Evolutionary conservation across 2,113 vertebrate genomes (phyloP), one percentile per base, ranked within the genome.

Genomic region (Procavia capensis): DNA sequence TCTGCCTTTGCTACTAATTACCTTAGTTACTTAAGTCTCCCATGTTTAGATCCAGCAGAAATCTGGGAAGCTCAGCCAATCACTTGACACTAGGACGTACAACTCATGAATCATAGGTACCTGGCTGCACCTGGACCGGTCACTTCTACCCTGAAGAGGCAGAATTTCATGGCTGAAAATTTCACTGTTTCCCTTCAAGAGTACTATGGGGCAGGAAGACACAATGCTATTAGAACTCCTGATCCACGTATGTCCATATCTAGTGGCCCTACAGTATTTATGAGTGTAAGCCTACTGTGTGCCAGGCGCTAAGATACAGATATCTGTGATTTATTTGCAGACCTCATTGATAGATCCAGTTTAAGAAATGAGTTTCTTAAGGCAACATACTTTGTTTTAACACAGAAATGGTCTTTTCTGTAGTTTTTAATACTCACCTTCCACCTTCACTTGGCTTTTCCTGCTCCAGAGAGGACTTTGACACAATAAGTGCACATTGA

Each of bases 311-410:
- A 57, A 54, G 63, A n/a, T 72, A 5, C 27, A 80, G 41, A 74
- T 31, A 31, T 6, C 43, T 31, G n/a, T 88, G 61, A 88, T 11
- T 61, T 36, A 59, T 50, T 95, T 39, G 31, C 2, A 78, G 85
- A 85, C 27, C 47, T 6, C 72, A 68, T 14, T 63, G 34, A 59
- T 34, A 45, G 1, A 72, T 39, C n/a, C 31, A 59, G 13, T 36
- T 75, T 68, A 90, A 91, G 41, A 84, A 86, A 81, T 63, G 57
- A 80, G 72, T 83, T 81, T 74, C 34, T 61, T 34, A 94, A 87
- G 22, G 31, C 20, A 68, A 91, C 2, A n/a, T 57, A 47, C 17
- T 39, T 91, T 93, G 45, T 29, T 95, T 91, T 79, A 27, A 86
- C 75, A 57, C 6, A 0, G 29, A 92, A 91, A 68, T 3, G 10